These are phyloP conservation scores for Lordiphosa stackelbergi DNA, from an alignment of 1,140 invertebrate genomes.

Conservation along the genomic window DNA sequence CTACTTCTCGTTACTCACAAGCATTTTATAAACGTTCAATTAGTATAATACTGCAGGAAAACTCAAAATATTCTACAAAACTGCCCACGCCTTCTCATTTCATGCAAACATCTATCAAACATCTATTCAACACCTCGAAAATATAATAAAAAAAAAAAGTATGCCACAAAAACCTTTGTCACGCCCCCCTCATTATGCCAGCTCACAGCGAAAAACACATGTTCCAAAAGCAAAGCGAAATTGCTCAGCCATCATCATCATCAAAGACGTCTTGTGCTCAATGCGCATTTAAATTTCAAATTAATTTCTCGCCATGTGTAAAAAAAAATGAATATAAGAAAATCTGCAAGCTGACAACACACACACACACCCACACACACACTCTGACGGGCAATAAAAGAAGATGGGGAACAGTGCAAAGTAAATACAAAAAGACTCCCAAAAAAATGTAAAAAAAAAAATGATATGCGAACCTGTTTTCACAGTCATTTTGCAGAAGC, in stretches of 20 bases:
- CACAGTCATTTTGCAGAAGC: conserved; percentile 60
- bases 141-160: no score
- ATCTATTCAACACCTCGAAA: no score
- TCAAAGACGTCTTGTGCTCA: conserved; percentile 57
- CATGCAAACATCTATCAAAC: no score
- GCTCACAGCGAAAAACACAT: conserved; percentile 15
- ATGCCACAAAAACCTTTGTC: conserved; percentile 22
- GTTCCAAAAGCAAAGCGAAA: conserved; percentile 14
- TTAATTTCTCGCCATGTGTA: conserved; percentile 68
- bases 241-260: conserved; percentile 44
- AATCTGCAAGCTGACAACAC: conserved; percentile 65
- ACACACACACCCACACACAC: conserved; percentile 13
- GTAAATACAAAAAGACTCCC: conserved; percentile 38
- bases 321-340: conserved; percentile 39
- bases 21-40: no score
- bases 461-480: conserved; percentile 72
- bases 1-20: no score
- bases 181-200: conserved; percentile 45
- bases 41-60: no score
- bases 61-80: no score
- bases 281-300: conserved; percentile 75
- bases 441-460: conserved; percentile 27
- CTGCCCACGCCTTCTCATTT: no score
- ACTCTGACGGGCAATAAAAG: conserved; percentile 11
- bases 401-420: conserved; percentile 22